Evolutionary conservation across 2,888 invertebrate species (phyloP).

Genomic region (Spisula subtruncata): DNA sequence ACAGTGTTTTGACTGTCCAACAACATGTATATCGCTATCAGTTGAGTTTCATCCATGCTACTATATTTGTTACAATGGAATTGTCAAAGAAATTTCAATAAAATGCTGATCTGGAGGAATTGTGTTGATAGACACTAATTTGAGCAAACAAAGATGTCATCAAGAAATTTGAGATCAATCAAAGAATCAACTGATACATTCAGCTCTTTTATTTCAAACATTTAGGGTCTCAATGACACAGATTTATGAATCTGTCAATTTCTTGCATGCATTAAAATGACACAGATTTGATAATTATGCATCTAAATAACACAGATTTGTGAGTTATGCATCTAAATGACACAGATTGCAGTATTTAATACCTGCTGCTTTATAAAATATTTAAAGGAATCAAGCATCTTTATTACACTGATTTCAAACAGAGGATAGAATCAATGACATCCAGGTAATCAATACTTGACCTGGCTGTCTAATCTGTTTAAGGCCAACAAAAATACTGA

Average conservation of each 20-base stretch:
- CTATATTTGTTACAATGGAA: too few relatives aligned
- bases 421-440: background rate
- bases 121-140: background rate
- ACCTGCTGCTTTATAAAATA: background rate
- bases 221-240: background rate
- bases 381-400: conserved; percentile 3
- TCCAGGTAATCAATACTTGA: background rate
- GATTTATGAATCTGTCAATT: background rate
- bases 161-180: background rate
- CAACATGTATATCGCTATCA: too few relatives aligned
- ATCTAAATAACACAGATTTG: background rate
- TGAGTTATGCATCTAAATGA: background rate
- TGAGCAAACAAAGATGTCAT: background rate
- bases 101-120: background rate
- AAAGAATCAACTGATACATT: background rate
- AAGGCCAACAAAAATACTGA: background rate
- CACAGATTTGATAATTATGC: background rate
- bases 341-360: background rate
- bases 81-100: background rate
- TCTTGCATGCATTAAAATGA: background rate
- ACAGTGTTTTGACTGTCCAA: too few relatives aligned
- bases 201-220: background rate
- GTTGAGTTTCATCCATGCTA: too few relatives aligned
- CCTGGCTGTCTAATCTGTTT: background rate
- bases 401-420: background rate